Conservation (phyloP, 2,113 vertebrate genomes). For the Cyprinus carpio region DNA sequence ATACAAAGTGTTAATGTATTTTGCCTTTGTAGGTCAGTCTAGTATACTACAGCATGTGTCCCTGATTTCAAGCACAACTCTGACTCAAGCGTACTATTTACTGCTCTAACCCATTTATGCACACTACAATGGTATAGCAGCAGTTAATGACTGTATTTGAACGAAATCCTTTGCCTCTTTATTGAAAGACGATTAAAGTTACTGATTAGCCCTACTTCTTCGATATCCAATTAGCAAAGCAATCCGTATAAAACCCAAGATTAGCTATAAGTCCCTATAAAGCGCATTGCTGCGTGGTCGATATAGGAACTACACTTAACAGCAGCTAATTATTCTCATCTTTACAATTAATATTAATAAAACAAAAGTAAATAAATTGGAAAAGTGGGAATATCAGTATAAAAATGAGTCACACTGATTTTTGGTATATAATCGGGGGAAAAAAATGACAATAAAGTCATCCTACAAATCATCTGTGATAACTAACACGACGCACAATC, state of each 20-base stretch:
- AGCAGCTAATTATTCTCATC: not conserved
- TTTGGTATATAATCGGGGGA: not conserved
- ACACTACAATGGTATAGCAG: not conserved
- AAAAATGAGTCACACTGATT: not conserved
- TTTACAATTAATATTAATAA: not conserved
- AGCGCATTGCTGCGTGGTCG: constrained; percentile 16
- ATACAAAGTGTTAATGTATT: not conserved
- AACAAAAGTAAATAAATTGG: not conserved
- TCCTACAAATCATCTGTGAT: not conserved
- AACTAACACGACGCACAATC: too few relatives aligned
- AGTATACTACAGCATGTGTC: constrained; percentile 36
- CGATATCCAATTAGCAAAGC: constrained; percentile 73
- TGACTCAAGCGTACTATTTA: not conserved
- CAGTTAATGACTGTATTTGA: constrained; percentile 63
- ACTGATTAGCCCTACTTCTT: constrained; percentile 76
- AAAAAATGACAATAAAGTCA: not conserved
- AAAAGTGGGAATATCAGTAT: not conserved
- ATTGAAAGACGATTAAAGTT: constrained; percentile 68
- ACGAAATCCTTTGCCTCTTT: constrained; percentile 56
- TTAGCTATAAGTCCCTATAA: constrained; percentile 53
- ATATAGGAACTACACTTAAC: not conserved
- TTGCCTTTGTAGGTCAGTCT: not conserved
- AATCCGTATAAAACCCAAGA: constrained; percentile 60
- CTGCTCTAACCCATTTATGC: not conserved
- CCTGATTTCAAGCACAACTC: not conserved